Evolutionary conservation across 2,113 vertebrate genomes (phyloP).

Genomic region (Pholis gunnellus): DNA sequence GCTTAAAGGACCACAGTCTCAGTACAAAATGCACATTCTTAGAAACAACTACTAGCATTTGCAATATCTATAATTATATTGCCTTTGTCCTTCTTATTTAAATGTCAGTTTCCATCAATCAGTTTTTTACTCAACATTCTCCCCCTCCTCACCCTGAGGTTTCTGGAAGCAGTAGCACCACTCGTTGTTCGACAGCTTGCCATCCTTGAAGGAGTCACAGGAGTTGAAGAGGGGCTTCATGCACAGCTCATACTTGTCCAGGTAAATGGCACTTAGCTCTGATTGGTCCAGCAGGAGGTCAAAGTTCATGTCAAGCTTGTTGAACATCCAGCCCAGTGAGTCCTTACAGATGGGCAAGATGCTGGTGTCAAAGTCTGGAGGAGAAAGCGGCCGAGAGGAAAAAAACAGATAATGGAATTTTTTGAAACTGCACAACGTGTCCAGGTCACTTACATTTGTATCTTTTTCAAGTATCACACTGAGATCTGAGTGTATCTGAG

Average conservation of each 20-base stretch:
- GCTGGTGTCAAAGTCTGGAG: conserved; percentile 93
- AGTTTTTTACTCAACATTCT: neutral
- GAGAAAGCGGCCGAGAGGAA: neutral
- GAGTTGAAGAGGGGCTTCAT: conserved; percentile 91
- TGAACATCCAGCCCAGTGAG: conserved; percentile 99
- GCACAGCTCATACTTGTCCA: conserved; percentile 96
- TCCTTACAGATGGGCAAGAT: conserved; percentile 98
- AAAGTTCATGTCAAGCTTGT: conserved; percentile 98
- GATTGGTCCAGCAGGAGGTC: conserved; percentile 96
- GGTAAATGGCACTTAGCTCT: conserved; percentile 95
- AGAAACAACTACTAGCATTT: neutral
- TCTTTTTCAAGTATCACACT: conserved; percentile 11
- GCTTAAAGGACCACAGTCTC: neutral
- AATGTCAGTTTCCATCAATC: neutral
- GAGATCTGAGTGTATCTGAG: conserved; percentile 17
- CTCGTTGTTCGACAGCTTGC: conserved; percentile 84
- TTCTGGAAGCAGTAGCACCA: conserved; percentile 84
- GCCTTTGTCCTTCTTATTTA: neutral
- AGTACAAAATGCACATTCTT: neutral
- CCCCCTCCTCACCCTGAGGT: conserved; percentile 68
- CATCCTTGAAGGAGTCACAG: conserved; percentile 90
- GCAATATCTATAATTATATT: neutral
- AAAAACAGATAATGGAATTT: neutral
- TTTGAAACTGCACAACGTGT: conserved; percentile 6
- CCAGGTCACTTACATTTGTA: conserved; percentile 1